These are phyloP conservation scores for Hippocampus zosterae DNA, from an alignment of 2,113 vertebrate genomes.

Conservation along the genomic window DNA sequence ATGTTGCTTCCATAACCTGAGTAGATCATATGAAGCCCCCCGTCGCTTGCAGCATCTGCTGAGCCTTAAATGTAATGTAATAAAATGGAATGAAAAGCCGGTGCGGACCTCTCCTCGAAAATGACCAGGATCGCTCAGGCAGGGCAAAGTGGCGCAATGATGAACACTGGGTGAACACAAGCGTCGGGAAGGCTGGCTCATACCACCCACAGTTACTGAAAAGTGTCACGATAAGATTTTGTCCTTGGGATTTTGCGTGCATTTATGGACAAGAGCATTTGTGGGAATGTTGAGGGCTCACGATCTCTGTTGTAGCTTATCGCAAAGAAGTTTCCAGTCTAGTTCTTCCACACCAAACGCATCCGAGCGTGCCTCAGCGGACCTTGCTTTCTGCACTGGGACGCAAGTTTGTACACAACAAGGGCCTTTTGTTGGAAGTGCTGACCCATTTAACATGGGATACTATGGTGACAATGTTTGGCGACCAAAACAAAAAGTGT, in stretches of 20 bases:
- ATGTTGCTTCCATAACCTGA: conserved; percentile 64
- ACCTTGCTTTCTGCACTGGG: not conserved
- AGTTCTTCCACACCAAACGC: not conserved
- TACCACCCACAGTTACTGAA: not conserved
- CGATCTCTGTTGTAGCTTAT: not conserved
- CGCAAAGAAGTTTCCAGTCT: not conserved
- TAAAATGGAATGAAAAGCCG: conserved; percentile 57
- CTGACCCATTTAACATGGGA: not conserved
- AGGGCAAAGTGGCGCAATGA: not conserved
- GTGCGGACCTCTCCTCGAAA: not conserved
- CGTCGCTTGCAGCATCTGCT: conserved; percentile 66
- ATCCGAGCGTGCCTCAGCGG: not conserved
- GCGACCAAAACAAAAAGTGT: not conserved
- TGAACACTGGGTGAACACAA: not conserved
- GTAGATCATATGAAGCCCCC: conserved; percentile 62
- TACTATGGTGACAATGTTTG: not conserved
- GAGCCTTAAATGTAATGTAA: conserved; percentile 61
- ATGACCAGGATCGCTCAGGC: not conserved
- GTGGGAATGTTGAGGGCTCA: not conserved
- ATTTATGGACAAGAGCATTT: not conserved
- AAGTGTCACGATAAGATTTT: not conserved
- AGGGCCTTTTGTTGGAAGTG: not conserved
- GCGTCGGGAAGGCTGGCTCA: not conserved
- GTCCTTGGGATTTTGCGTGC: not conserved
- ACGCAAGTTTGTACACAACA: not conserved